Conservation (phyloP, 2,888 invertebrate species). For the Andrena fulva region DNA sequence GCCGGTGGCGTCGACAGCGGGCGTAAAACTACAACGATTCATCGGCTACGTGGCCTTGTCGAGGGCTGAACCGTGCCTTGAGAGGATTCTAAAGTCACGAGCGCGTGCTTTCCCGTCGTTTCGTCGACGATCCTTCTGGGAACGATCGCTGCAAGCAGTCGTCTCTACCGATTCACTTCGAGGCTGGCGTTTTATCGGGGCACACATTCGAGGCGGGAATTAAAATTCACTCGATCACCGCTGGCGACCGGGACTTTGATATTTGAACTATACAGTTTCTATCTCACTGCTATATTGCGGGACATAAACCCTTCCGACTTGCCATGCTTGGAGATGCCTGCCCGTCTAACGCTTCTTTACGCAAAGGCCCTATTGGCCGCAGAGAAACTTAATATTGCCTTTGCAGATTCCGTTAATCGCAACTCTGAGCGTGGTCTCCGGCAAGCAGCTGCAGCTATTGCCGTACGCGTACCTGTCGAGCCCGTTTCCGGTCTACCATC, state of each 20-base stretch:
- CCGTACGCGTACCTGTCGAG: constrained; percentile 81
- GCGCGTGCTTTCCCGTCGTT: constrained; percentile 11
- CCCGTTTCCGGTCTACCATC: constrained; percentile 86
- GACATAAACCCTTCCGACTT: too few species aligned
- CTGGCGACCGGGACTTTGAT: neutral
- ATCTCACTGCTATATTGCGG: too few species aligned
- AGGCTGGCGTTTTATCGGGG: neutral
- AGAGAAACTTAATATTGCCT: neutral
- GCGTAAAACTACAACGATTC: constrained; percentile 63
- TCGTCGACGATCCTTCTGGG: neutral
- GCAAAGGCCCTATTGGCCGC: neutral
- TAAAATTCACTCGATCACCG: neutral
- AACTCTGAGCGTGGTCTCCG: constrained; percentile 86
- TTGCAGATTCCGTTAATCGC: constrained; percentile 83
- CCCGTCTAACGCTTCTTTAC: too few species aligned
- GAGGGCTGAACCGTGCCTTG: constrained; percentile 13
- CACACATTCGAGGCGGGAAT: neutral
- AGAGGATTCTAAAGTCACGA: constrained; percentile 40
- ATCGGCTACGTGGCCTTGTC: constrained; percentile 15
- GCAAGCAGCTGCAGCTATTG: constrained; percentile 81
- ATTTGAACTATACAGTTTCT: too few species aligned
- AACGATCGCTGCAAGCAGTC: neutral
- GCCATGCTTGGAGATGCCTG: too few species aligned
- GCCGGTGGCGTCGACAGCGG: constrained; percentile 38
- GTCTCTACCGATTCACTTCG: constrained; percentile 1